Evolutionary conservation across 2,888 invertebrate species (phyloP).

Genomic region (Stratiomys singularior): DNA sequence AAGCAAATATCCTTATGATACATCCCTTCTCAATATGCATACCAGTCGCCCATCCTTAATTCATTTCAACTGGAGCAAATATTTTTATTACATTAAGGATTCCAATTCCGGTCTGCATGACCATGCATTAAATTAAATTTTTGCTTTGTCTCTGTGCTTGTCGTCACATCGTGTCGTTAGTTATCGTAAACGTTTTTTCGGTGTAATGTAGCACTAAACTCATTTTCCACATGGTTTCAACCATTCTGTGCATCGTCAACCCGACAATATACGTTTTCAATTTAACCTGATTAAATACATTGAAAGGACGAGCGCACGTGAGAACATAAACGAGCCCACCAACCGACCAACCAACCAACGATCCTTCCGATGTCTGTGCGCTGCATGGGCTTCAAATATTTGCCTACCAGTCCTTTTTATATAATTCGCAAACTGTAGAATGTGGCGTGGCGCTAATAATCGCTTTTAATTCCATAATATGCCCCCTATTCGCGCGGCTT

Average conservation of each 20-base stretch:
- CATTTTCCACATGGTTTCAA: background rate
- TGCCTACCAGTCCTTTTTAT: background rate
- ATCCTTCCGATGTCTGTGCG: background rate
- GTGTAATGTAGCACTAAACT: constrained; percentile 20
- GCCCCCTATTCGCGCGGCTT: background rate
- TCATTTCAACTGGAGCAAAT: constrained; percentile 22
- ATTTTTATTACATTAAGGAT: constrained; percentile 12
- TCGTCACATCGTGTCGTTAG: background rate
- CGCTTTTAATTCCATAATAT: constrained; percentile 5
- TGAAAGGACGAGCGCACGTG: too few relatives aligned
- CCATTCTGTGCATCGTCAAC: background rate
- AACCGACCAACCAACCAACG: too few relatives aligned
- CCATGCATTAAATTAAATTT: constrained; percentile 15
- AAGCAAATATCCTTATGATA: too few relatives aligned
- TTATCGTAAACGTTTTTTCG: background rate
- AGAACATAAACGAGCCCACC: too few relatives aligned
- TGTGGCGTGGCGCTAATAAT: constrained; percentile 6
- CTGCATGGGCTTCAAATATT: background rate
- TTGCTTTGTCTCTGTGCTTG: background rate
- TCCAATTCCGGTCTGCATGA: constrained; percentile 12
- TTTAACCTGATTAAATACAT: background rate
- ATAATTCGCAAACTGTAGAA: background rate
- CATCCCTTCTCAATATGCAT: background rate
- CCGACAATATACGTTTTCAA: constrained; percentile 2
- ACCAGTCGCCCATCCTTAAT: background rate